Evolutionary conservation across 1,140 invertebrate genomes (phyloP).

Genomic region (Apis cerana): DNA sequence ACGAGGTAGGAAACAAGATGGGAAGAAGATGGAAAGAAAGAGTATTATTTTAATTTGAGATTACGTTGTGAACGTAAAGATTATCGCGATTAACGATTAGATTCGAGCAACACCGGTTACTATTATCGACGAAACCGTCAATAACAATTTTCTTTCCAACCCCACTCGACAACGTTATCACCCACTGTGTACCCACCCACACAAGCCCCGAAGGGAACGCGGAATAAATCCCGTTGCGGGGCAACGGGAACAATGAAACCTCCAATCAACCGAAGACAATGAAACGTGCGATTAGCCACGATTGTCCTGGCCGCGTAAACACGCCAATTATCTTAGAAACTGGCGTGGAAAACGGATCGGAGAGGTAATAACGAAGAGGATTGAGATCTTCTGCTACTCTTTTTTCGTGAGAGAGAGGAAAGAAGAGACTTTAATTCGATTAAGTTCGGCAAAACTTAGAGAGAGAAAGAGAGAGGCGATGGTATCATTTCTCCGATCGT

Average conservation of each 20-base stretch:
- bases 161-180: background rate
- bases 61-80: too few relatives aligned
- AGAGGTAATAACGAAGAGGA: constrained; percentile 8
- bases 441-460: too few relatives aligned
- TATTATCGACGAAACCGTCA: background rate
- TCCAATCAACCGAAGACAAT: constrained; percentile 24
- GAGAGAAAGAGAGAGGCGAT: too few relatives aligned
- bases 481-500: too few relatives aligned
- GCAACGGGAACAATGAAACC: constrained; percentile 34
- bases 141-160: background rate
- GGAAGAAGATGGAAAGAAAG: too few relatives aligned
- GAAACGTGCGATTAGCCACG: constrained; percentile 24
- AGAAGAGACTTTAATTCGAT: too few relatives aligned
- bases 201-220: background rate
- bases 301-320: constrained; percentile 12
- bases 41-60: too few relatives aligned
- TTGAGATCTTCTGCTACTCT: background rate
- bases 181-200: background rate
- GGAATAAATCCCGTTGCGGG: constrained; percentile 9
- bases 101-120: too few relatives aligned
- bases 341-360: background rate
- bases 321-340: constrained; percentile 27
- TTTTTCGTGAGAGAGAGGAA: too few relatives aligned
- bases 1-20: too few relatives aligned
- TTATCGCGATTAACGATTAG: too few relatives aligned